These are phyloP conservation scores for Atethmia centrago DNA, from an alignment of 2,888 invertebrate species.

Conservation along the genomic window DNA sequence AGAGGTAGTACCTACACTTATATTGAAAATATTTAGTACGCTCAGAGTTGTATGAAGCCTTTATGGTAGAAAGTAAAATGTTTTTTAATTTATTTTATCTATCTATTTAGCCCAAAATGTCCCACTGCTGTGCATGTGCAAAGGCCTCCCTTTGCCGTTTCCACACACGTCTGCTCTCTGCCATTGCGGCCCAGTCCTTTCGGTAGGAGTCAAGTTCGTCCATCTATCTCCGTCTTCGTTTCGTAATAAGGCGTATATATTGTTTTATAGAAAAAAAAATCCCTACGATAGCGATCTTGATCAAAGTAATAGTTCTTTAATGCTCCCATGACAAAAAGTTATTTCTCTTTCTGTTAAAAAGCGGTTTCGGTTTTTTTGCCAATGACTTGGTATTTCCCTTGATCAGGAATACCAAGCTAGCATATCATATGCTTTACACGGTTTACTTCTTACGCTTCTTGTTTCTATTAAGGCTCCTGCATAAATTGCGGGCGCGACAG, in stretches of 20 bases:
- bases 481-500: too few species aligned
- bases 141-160: not conserved
- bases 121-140: not conserved
- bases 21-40: not conserved
- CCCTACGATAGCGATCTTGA: not conserved
- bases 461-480: too few species aligned
- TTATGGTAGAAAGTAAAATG: not conserved
- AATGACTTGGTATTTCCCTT: not conserved
- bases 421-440: not conserved
- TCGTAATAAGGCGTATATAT: not conserved
- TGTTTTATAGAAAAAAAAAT: not conserved
- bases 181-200: not conserved
- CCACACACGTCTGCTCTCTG: too few species aligned
- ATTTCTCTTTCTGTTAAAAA: too few species aligned
- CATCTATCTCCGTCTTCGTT: not conserved
- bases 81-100: too few species aligned
- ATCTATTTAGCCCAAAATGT: not conserved
- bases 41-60: too few species aligned
- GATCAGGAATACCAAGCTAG: not conserved
- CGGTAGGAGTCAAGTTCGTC: not conserved
- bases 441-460: not conserved
- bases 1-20: not conserved
- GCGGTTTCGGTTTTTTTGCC: not conserved
- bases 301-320: not conserved
- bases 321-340: not conserved